Conservation (phyloP, 2,113 vertebrate species). For the Stegastes partitus region DNA sequence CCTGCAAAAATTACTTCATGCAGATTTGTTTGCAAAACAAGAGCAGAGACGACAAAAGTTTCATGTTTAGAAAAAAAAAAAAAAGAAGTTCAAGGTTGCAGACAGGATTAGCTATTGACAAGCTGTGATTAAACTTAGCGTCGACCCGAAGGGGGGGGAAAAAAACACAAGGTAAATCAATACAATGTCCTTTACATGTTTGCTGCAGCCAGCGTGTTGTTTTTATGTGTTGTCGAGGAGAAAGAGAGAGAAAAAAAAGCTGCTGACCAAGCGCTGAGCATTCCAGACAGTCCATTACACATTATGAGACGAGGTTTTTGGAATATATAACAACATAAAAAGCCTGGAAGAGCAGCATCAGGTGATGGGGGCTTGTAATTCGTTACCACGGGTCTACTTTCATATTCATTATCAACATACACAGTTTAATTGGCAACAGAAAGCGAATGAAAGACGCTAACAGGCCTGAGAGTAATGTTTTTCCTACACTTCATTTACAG, state of each 20-base stretch:
- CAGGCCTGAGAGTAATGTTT: background rate
- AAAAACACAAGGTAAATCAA: slow-evolving; percentile 61
- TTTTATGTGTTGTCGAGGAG: background rate
- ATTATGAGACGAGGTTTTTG: slow-evolving; percentile 16
- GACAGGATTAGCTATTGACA: slow-evolving; percentile 23
- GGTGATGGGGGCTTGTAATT: slow-evolving; percentile 8
- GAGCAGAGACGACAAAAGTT: background rate
- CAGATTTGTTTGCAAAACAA: slow-evolving; percentile 13
- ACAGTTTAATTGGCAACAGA: background rate
- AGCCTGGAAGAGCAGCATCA: background rate
- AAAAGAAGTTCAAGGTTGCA: slow-evolving; percentile 1
- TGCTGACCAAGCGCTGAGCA: slow-evolving; percentile 25
- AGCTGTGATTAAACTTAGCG: background rate
- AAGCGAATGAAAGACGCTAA: background rate
- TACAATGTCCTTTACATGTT: slow-evolving; percentile 29
- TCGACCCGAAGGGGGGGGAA: slow-evolving; percentile 19
- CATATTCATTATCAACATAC: background rate
- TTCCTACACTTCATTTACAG: background rate
- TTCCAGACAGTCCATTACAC: background rate
- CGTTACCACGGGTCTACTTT: background rate
- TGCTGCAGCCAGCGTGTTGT: background rate
- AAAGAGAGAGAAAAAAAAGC: background rate
- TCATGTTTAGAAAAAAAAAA: background rate
- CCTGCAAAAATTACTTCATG: slow-evolving; percentile 8
- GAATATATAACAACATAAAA: background rate